Percentiles rank a stretch among this genome's conserved stretches.
Conservation (phyloP, 1,140 invertebrate genomes). For the Laodelphax striatellus region DNA sequence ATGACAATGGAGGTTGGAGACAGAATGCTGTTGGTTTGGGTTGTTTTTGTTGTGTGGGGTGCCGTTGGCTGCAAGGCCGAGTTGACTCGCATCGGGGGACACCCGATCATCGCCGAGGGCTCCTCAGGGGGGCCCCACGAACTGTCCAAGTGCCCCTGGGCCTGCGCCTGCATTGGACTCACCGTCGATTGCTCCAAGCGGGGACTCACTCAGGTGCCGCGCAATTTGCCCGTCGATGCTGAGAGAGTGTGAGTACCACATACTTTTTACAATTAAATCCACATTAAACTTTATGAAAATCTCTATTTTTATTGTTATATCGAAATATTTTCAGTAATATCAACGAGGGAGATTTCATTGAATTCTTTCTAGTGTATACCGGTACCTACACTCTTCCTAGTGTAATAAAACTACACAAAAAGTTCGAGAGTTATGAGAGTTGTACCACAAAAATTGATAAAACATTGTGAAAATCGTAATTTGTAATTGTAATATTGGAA, state of each 20-base stretch:
- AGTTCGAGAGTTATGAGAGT: too few relatives aligned
- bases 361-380: too few relatives aligned
- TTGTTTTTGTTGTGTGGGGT: neutral
- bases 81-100: constrained; percentile 10
- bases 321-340: too few relatives aligned
- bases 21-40: neutral
- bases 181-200: constrained; percentile 72
- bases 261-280: neutral
- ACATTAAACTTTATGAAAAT: too few relatives aligned
- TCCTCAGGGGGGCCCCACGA: neutral
- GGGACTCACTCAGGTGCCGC: constrained; percentile 63
- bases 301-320: too few relatives aligned
- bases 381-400: too few relatives aligned
- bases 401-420: too few relatives aligned
- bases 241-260: constrained; percentile 74
- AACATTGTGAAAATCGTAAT: too few relatives aligned
- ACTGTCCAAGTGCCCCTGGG: constrained; percentile 53
- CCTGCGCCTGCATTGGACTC: constrained; percentile 62
- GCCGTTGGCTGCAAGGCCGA: neutral
- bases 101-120: constrained; percentile 14
- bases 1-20: neutral
- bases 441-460: too few relatives aligned
- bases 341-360: too few relatives aligned
- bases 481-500: too few relatives aligned
- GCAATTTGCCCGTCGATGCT: constrained; percentile 56